Conservation (phyloP, 2,797 vertebrate genomes). For the Megalops cyprinoides region DNA sequence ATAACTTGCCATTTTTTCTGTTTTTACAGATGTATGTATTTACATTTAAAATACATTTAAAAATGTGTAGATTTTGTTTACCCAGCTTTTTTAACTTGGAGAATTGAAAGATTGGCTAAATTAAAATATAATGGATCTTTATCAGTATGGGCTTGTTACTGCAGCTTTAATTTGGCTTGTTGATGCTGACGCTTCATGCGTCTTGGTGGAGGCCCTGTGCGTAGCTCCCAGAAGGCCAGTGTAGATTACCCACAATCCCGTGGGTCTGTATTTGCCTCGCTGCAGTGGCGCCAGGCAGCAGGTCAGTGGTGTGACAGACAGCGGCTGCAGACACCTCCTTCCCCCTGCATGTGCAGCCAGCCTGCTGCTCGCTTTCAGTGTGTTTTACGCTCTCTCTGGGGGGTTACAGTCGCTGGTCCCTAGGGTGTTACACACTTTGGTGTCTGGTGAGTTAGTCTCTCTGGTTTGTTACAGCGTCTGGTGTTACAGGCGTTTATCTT, state of each 20-base stretch:
- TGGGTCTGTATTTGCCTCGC: not conserved
- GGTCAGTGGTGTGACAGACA: constrained; percentile 34
- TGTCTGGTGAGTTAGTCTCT: constrained; percentile 40
- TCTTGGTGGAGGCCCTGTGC: constrained; percentile 12
- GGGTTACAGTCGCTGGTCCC: no score
- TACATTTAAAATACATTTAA: constrained; percentile 54
- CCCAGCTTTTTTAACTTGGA: constrained; percentile 42
- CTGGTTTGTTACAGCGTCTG: no score
- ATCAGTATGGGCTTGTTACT: constrained; percentile 47
- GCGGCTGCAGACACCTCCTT: constrained; percentile 43
- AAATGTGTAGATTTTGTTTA: constrained; percentile 24
- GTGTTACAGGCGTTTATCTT: no score
- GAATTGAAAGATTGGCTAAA: constrained; percentile 48
- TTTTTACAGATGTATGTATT: constrained; percentile 72
- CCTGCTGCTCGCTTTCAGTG: no score
- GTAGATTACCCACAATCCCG: not conserved
- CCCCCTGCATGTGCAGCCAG: constrained; percentile 49
- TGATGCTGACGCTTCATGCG: no score
- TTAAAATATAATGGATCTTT: constrained; percentile 22
- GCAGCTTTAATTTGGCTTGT: constrained; percentile 49
- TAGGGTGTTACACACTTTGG: constrained; percentile 57
- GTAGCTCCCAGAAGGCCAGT: constrained; percentile 12
- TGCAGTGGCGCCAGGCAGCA: constrained; percentile 3
- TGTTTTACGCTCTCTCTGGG: no score
- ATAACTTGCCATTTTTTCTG: constrained; percentile 80